These are phyloP conservation scores for Tetrax tetrax DNA, from an alignment of 2,113 vertebrate species.

Conservation along the genomic window DNA sequence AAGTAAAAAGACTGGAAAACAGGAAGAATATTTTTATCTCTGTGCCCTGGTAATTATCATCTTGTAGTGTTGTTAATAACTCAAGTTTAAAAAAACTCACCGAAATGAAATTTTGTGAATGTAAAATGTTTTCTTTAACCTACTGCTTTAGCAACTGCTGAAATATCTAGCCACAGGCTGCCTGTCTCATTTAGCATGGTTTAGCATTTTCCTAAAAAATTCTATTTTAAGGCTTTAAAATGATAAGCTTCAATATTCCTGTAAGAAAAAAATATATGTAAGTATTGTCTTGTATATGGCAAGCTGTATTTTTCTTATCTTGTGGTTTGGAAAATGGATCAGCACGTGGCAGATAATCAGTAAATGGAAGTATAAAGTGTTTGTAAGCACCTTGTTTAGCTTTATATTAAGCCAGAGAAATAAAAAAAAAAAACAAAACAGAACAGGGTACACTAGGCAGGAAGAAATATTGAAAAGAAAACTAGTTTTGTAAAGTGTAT, in stretches of 20 bases:
- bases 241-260: neutral
- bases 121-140: neutral
- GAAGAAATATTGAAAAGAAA: conserved; percentile 48
- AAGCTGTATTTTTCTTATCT: neutral
- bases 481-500: neutral
- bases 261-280: neutral
- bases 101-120: neutral
- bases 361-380: neutral
- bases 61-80: neutral
- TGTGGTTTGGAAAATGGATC: neutral
- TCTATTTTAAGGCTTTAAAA: neutral
- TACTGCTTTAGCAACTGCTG: neutral
- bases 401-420: neutral
- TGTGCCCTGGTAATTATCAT: neutral
- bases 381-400: neutral
- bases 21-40: neutral
- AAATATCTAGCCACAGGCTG: neutral
- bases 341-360: neutral
- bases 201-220: neutral
- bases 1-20: neutral
- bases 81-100: neutral
- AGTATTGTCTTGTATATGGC: neutral
- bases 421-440: neutral
- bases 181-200: neutral
- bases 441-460: neutral